Base-by-base conservation (phyloP, 2,888 invertebrate species). In the Ischnus inquisitorius region DNA sequence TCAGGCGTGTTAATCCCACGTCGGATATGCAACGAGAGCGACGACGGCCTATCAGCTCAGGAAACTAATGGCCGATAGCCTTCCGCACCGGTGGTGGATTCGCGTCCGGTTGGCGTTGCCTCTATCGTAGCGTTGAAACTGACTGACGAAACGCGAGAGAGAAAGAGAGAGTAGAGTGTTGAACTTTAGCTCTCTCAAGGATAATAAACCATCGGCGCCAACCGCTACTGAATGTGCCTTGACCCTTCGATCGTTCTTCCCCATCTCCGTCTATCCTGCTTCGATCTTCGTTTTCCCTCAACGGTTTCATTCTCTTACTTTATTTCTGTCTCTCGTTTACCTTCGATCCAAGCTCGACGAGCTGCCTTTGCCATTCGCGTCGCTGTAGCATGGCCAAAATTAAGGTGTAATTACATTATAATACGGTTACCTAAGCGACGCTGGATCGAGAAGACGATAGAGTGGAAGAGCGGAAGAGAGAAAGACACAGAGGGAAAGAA, bases 1-100 rank as follows among this genome's bases (percentile, higher is more conserved):
- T 88, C 88, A 65, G 87, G 86, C 88, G 87, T 34, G 34, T 86
- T 89, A 89, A 89, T 90, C 85, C 67, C 84, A 69, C 80, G 84
- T 87, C 87, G 87, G 87, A 87, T 88, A 86, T 86, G 87, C 87
- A 87, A 86, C 88, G 86, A 88, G 88, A 22, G 43, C 43, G 67
- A 22, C 60, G 77, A 22, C 51, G 76, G 54, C 72, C 85, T 83
- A 87, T 89, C 88, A 87, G 87, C 87, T 86, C 87, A 87, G 89
- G 89, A 90, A 90, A 91, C 90, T 90, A 90, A 90, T 89, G 88
- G 88, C 89, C 79, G 87, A 89, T 89, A 89, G 87, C 87, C 89
- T 90, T 89, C 89, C 88, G 86, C 85, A 85, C 77, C 86, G 83
- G 84, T 79, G 76, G 84, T 74, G 74, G 68, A 85, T 86, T 85